A percentile compares a stretch with the other conserved stretches of the same genome.
These are phyloP conservation scores for Phymorhynchus buccinoides DNA, from an alignment of 1,140 invertebrate genomes.

Conservation along the genomic window DNA sequence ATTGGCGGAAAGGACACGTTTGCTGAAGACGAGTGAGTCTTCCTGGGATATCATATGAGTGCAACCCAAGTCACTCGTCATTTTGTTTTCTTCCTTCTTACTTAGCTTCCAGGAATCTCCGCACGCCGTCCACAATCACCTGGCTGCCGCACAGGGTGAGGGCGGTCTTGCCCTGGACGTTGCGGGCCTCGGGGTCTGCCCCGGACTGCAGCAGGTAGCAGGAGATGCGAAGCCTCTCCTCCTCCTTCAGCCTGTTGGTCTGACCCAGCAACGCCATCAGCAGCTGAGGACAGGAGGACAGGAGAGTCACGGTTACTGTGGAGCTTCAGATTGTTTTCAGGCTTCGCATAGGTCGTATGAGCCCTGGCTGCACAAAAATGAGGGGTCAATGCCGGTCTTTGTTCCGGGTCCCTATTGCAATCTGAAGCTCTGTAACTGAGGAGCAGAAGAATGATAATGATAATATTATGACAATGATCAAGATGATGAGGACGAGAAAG, in stretches of 20 bases:
- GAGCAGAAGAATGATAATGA: no score
- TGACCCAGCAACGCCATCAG: conserved; percentile 23
- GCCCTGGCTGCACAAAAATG: no score
- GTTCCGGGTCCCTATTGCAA: no score
- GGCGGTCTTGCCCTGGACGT: conserved; percentile 23
- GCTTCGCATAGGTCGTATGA: no score
- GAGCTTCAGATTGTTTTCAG: no score
- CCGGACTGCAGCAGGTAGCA: conserved; percentile 35
- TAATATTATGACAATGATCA: no score
- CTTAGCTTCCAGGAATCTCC: conserved; percentile 26
- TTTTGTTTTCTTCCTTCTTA: neutral
- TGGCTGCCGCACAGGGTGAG: conserved; percentile 19
- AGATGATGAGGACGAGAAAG: neutral
- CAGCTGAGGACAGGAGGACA: neutral
- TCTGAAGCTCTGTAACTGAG: neutral
- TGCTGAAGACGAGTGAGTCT: no score
- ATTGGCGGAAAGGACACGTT: no score
- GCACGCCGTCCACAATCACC: conserved; percentile 8
- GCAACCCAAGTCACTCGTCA: neutral
- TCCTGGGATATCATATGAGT: no score
- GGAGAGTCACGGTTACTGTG: no score
- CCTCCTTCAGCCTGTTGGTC: conserved; percentile 5
- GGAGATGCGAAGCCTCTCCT: conserved; percentile 16
- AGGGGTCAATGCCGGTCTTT: no score
- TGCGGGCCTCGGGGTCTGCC: conserved; percentile 24